These are phyloP conservation scores for Brachyopa scutellaris DNA, from an alignment of 2,888 invertebrate genomes.

Conservation along the genomic window DNA sequence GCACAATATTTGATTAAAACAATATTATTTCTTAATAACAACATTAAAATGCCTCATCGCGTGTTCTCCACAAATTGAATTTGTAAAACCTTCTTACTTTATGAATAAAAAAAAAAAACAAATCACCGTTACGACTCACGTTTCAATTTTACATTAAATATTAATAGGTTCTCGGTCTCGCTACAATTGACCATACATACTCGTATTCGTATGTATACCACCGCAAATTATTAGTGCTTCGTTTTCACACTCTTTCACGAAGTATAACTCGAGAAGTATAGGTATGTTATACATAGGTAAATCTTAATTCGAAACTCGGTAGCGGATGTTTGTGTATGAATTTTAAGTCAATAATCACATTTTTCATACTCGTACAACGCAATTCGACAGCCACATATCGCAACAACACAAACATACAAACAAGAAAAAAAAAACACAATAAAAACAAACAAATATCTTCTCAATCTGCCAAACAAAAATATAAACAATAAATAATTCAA, in stretches of 20 bases:
- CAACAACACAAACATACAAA: neutral
- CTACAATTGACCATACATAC: neutral
- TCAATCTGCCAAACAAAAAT: slow-evolving; percentile 42
- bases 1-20: neutral
- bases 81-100: neutral
- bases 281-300: no score
- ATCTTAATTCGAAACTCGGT: neutral
- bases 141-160: neutral
- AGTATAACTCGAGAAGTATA: neutral
- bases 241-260: neutral
- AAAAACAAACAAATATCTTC: neutral
- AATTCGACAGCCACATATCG: slow-evolving; percentile 28
- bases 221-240: neutral
- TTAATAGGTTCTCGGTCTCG: neutral
- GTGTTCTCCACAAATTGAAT: neutral
- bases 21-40: neutral
- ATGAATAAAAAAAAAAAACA: neutral
- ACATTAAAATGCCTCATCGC: neutral
- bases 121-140: neutral
- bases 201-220: neutral
- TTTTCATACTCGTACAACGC: slow-evolving; percentile 47
- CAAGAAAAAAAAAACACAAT: slow-evolving; percentile 15
- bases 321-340: slow-evolving; percentile 38
- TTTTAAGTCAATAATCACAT: slow-evolving; percentile 46
- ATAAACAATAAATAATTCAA: slow-evolving; percentile 45